Evolutionary conservation across 1,140 invertebrate species (phyloP), one percentile per base, ranked within the genome.

Genomic region (Macrostomum lignano): DNA sequence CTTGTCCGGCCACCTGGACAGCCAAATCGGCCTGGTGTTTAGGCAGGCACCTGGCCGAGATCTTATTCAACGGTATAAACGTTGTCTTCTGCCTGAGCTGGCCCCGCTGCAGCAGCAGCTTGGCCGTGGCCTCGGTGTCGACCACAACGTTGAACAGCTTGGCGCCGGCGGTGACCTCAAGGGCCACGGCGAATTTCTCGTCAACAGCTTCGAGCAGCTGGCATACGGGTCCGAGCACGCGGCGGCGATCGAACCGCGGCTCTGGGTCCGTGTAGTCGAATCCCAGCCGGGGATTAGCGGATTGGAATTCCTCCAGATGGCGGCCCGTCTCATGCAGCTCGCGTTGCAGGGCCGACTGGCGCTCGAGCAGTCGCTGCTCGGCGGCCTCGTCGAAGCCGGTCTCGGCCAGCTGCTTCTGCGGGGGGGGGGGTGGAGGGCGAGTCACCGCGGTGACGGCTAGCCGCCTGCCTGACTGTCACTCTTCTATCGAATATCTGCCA

Each of bases 121-220:
- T 82, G 36, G 72, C 71, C 0, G 73, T 79, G 26, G 63, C 58
- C 48, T 86, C 77, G 24, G 68, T 72, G 46, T 88, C 76, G 7
- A 86, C 77, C 25, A 91, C 70, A 21, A 86, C 68, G 60, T 84
- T 79, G 50, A 72, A 86, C 9, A 91, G 50, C 73, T 79, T 70
- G 37, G 71, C 73, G n/a, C 78, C 77, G 19, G 74, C 78, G 17
- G 70, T 69, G 17, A 71, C 69, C 48, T 84, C 76, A 19, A 94
- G 52, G 10, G 82, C 82, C 37, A 70, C 70, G 15, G 69, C 69
- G 49, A 67, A 65, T 21, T 49, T 57, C n/a, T 60, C 53, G 52
- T 88, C 71, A 34, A 65, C 67, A 0, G 86, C 60, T 32, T 64
- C 63, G 14, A 94, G 67, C 22, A 86, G 55, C 37, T 70, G 64